These are phyloP conservation scores for Aproaerema taeniolella DNA, from an alignment of 2,888 invertebrate species.

Conservation along the genomic window DNA sequence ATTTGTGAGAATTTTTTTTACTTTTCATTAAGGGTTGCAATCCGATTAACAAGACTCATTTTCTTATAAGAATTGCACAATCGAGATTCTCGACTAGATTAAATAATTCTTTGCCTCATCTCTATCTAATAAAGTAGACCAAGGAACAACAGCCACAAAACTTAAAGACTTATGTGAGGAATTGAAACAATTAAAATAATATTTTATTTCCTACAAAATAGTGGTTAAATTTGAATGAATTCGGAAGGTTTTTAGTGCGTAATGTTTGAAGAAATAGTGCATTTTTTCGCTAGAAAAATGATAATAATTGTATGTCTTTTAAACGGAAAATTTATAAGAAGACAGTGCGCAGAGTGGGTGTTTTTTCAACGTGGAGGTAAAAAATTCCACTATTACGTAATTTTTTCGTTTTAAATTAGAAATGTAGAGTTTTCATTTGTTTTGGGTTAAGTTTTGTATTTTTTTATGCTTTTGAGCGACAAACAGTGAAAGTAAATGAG, in stretches of 20 bases:
- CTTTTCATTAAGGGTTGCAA: too few relatives aligned
- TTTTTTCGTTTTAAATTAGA: constrained; percentile 8
- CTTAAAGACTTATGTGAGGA: constrained; percentile 37
- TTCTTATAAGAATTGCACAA: background rate
- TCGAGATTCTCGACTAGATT: constrained; percentile 31
- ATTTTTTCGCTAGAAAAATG: constrained; percentile 73
- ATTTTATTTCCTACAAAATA: constrained; percentile 26
- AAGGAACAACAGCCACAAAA: constrained; percentile 36
- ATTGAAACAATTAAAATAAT: constrained; percentile 26
- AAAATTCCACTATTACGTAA: constrained; percentile 57
- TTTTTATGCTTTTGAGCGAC: constrained; percentile 14
- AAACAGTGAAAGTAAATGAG: background rate
- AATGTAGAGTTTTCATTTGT: background rate
- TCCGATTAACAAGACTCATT: too few relatives aligned
- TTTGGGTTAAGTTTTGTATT: background rate
- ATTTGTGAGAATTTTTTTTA: too few relatives aligned
- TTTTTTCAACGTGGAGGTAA: constrained; percentile 51
- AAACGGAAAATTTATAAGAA: constrained; percentile 74
- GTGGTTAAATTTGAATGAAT: constrained; percentile 22
- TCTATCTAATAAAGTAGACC: constrained; percentile 68
- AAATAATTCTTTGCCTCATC: constrained; percentile 39
- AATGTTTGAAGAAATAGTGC: constrained; percentile 31
- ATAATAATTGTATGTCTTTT: constrained; percentile 70
- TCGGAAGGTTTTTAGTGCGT: constrained; percentile 28
- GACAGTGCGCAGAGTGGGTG: constrained; percentile 55